A percentile compares a stretch with the other conserved stretches of the same genome.
These are phyloP conservation scores for Melieria picta DNA, from an alignment of 2,888 invertebrate genomes.

Conservation along the genomic window DNA sequence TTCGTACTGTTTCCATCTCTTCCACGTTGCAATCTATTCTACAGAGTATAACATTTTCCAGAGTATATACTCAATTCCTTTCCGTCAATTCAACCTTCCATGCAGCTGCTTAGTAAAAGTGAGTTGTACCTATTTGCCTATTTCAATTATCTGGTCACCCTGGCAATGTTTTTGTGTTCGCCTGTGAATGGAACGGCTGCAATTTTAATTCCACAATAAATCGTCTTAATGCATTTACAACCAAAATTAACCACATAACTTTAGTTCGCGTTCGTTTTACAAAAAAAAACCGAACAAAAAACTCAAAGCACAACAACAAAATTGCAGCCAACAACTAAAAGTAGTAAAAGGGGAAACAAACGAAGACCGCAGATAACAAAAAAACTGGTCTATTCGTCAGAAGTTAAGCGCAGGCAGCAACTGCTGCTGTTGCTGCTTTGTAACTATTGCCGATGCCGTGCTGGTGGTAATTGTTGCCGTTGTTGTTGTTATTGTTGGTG, in stretches of 20 bases:
- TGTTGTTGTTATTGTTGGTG: conserved; percentile 8
- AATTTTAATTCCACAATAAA: conserved; percentile 27
- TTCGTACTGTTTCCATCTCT: no score
- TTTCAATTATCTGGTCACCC: no score
- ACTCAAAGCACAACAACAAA: neutral
- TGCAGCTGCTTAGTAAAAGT: no score
- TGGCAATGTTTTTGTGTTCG: neutral
- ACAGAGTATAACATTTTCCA: no score
- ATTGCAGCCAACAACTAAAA: neutral
- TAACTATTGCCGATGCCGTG: neutral
- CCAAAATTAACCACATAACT: conserved; percentile 27
- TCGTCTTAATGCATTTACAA: conserved; percentile 28
- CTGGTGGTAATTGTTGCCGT: neutral
- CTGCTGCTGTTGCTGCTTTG: neutral
- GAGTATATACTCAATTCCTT: no score
- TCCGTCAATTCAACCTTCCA: no score
- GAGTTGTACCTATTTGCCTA: no score
- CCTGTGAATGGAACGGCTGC: neutral
- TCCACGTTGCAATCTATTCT: no score
- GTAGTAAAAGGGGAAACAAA: neutral
- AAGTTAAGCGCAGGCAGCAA: conserved; percentile 20
- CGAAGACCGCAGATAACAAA: conserved; percentile 7
- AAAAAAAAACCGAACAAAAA: conserved; percentile 12
- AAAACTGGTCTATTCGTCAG: conserved; percentile 28
- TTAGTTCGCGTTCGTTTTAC: conserved; percentile 8